Evolutionary conservation across 2,888 invertebrate genomes (phyloP).

Genomic region (Eilema depressum): DNA sequence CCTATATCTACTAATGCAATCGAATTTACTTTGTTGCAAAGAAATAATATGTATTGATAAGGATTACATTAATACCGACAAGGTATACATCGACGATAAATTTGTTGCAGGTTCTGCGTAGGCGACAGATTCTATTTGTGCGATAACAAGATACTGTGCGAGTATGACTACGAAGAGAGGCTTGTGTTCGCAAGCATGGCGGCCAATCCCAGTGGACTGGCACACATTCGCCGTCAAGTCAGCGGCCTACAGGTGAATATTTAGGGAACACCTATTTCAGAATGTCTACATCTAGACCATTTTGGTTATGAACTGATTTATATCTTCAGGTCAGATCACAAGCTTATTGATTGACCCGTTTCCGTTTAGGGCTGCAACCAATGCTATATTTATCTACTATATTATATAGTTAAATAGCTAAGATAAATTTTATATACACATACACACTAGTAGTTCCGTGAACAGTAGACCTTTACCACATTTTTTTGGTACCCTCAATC

Average conservation of each 20-base stretch:
- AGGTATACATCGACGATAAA: constrained; percentile 22
- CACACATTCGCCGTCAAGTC: constrained; percentile 95
- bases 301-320: constrained; percentile 38
- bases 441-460: too few species aligned
- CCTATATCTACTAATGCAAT: background rate
- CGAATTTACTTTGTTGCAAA: constrained; percentile 23
- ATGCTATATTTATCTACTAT: background rate
- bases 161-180: constrained; percentile 97
- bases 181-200: constrained; percentile 96
- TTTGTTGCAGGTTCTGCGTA: constrained; percentile 93
- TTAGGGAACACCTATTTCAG: constrained; percentile 46
- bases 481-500: background rate
- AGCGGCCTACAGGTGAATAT: constrained; percentile 88
- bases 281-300: constrained; percentile 48
- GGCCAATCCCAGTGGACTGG: constrained; percentile 94
- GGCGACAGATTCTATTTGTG: constrained; percentile 97
- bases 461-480: too few species aligned
- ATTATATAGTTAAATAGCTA: too few species aligned
- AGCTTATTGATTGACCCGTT: constrained; percentile 63
- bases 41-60: constrained; percentile 22
- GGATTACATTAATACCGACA: constrained; percentile 19
- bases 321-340: constrained; percentile 30
- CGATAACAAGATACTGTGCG: constrained; percentile 97
- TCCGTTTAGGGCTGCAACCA: constrained; percentile 32
- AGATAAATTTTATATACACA: background rate